Evolutionary conservation across 2,797 vertebrate genomes (phyloP).

Genomic region (Xerus rutilus): DNA sequence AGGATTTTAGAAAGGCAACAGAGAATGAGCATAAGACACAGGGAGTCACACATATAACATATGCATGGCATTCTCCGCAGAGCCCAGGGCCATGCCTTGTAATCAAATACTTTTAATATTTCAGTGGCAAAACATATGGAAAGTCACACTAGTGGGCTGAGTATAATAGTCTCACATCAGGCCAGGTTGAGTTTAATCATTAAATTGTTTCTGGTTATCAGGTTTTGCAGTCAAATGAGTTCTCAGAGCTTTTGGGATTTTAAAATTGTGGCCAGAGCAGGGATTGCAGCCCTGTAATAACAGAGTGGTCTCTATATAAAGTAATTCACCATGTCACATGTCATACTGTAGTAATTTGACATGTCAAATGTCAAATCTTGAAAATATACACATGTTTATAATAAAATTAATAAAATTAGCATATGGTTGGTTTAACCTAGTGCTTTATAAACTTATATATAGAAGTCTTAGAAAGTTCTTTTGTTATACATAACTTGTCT

Average conservation of each 20-base stretch:
- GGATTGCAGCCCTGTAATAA: neutral
- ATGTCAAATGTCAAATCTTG: constrained; percentile 12
- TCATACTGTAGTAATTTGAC: neutral
- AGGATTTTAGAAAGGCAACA: neutral
- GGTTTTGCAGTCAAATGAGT: constrained; percentile 31
- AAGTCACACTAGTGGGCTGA: neutral
- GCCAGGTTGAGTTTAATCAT: constrained; percentile 5
- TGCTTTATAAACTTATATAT: neutral
- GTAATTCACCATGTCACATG: neutral
- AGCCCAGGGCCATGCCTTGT: neutral
- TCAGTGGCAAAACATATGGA: neutral
- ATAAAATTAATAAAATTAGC: neutral
- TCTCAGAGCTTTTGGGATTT: constrained; percentile 42
- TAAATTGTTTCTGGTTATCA: constrained; percentile 40
- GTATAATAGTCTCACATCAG: neutral
- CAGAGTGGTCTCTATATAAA: neutral
- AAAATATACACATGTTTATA: neutral
- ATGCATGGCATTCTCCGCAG: neutral
- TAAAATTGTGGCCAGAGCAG: neutral
- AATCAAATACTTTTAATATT: constrained; percentile 34
- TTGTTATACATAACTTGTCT: neutral
- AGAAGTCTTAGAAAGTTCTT: neutral
- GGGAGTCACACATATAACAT: neutral
- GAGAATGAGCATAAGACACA: neutral
- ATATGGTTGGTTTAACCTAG: neutral